Conservation (phyloP, 2,113 vertebrate genomes). For the Eulemur macaco region DNA sequence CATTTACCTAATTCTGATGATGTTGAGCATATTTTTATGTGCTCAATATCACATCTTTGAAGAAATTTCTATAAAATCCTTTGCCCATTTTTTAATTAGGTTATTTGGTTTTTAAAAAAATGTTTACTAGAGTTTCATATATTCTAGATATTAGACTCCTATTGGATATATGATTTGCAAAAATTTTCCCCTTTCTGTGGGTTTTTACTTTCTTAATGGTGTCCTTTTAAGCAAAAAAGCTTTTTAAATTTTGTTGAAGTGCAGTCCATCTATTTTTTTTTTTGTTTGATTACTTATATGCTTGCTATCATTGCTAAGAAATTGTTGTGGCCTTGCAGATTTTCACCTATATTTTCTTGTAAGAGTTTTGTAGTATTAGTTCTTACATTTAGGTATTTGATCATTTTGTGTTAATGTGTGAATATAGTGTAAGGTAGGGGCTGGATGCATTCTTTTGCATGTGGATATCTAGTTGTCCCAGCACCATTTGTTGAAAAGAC, state of each 20-base stretch:
- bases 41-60: neutral
- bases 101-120: neutral
- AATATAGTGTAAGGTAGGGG: neutral
- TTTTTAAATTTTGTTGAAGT: neutral
- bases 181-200: too few relatives aligned
- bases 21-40: neutral
- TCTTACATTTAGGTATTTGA: neutral
- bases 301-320: neutral
- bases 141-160: too few relatives aligned
- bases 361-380: neutral
- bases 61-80: neutral
- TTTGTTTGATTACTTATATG: neutral
- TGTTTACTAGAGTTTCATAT: too few relatives aligned
- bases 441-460: neutral
- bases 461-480: neutral
- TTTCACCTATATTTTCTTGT: neutral
- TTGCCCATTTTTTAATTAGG: neutral
- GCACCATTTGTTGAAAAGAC: neutral
- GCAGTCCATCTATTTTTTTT: neutral
- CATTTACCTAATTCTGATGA: neutral
- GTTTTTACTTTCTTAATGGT: too few relatives aligned
- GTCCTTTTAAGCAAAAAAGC: neutral
- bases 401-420: neutral
- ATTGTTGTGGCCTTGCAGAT: neutral
- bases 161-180: too few relatives aligned